Evolutionary conservation across 2,113 vertebrate genomes (phyloP).

Genomic region (Dryoscopus gambensis): DNA sequence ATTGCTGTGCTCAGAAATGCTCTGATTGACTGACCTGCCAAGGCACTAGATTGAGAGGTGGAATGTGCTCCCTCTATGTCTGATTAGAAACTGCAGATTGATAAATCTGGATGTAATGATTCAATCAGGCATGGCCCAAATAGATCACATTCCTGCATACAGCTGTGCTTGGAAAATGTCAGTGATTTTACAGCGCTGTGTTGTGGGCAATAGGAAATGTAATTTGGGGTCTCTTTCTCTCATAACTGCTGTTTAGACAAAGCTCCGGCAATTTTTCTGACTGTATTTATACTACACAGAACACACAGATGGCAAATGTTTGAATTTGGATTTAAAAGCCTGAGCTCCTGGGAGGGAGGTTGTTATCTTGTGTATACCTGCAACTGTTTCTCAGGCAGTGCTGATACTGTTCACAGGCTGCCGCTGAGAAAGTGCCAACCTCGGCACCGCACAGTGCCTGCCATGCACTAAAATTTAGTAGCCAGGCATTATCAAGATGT

Average conservation of each 20-base stretch:
- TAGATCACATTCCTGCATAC: not conserved
- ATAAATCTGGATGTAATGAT: slow-evolving; percentile 27
- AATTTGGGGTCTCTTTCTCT: not conserved
- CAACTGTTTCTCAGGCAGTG: not conserved
- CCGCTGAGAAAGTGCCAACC: not conserved
- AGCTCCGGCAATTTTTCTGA: not conserved
- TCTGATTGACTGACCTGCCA: slow-evolving; percentile 33
- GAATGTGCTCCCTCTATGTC: not conserved
- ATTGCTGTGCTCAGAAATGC: not conserved
- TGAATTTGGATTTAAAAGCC: not conserved
- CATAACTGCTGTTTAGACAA: not conserved
- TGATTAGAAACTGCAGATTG: slow-evolving; percentile 23
- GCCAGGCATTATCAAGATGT: not conserved
- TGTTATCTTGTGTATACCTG: not conserved
- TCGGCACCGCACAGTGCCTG: not conserved
- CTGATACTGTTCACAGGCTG: not conserved
- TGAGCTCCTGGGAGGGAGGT: not conserved
- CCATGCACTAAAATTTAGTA: not conserved
- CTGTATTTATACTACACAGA: not conserved
- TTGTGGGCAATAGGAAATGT: not conserved
- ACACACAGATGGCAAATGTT: not conserved
- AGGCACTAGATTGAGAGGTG: not conserved
- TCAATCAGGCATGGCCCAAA: not conserved
- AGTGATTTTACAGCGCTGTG: not conserved
- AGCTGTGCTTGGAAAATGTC: not conserved